Conservation (phyloP, 2,113 vertebrate genomes). For the Chionodraco myersi region DNA sequence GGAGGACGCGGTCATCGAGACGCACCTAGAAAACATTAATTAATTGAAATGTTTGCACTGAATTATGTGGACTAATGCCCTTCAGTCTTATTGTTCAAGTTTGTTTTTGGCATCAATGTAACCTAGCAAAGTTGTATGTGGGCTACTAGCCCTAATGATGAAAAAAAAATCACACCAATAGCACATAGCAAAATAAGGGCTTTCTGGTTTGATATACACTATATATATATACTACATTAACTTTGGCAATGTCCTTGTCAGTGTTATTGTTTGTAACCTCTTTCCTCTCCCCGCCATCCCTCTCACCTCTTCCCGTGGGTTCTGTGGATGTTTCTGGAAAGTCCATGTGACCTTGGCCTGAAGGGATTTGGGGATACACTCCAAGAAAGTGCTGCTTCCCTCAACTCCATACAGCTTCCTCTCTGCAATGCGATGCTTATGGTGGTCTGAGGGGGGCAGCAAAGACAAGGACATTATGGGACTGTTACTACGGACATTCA, state of each 20-base stretch:
- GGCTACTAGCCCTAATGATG: background rate
- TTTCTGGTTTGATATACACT: background rate
- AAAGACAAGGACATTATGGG: conserved; percentile 41
- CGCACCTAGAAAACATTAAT: conserved; percentile 81
- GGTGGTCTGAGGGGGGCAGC: conserved; percentile 83
- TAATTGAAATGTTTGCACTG: background rate
- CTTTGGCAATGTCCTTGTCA: background rate
- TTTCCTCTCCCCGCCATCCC: background rate
- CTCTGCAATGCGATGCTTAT: conserved; percentile 85
- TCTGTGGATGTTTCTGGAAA: conserved; percentile 85
- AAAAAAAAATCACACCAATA: background rate
- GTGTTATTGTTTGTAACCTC: background rate
- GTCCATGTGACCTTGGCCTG: conserved; percentile 93
- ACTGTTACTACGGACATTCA: no score
- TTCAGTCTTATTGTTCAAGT: background rate
- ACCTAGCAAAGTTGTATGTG: background rate
- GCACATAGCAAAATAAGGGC: background rate
- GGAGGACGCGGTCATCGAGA: conserved; percentile 87
- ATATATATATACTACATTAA: background rate
- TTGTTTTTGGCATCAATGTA: background rate
- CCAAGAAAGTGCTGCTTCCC: conserved; percentile 92
- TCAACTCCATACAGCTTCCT: conserved; percentile 92
- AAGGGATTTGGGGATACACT: conserved; percentile 95
- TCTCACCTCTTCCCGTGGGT: conserved; percentile 87
- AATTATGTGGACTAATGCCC: background rate